Evolutionary conservation across 1,140 invertebrate genomes (phyloP), one percentile per base, ranked within the genome.

Genomic region (Venturia canescens): DNA sequence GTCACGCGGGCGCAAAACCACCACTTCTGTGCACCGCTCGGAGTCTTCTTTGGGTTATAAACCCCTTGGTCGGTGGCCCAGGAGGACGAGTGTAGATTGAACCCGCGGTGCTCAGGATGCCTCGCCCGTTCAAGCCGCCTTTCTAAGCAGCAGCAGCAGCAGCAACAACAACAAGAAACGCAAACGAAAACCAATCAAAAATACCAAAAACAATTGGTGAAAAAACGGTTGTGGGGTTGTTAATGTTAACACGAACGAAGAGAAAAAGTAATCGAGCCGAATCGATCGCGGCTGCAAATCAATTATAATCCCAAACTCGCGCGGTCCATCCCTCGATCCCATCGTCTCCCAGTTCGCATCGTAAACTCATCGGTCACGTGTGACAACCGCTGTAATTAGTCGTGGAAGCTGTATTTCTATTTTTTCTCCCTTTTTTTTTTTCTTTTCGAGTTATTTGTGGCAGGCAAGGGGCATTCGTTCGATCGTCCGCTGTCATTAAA

Each of bases 21-120:
- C 38, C 38, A 44, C 38, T 11, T 15, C 23, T 66, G 0, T 15
- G 15, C 23, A 66, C 27, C 4, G 38, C 23, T 66, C 21, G 21
- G 16, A 66, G 60, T 66, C 60, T 66, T 66, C 60, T 66, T 66
- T 66, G 60, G 60, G 60, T 66, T 66, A 66, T 66, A 66, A 66
- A 66, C 60, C 60, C 60, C 60, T 66, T 23, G 60, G 60, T 66
- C 3, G 38, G 38, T 44, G 23, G 60, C 60, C 60, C 60, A n/a
- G 66, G 66, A 69, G 29, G 26, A 69, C 66, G 66, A 69, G 66
- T 69, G 66, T 69, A 31, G 66, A 69, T 27, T 27, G 27, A 31
- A 69, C 66, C 29, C 66, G 66, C 66, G 66, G 66, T 29, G 66
- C 27, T 69, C 29, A 69, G 66, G 66, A 69, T 69, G 66, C 66